Percentiles rank a stretch among this genome's conserved stretches.
Conservation (phyloP, 2,797 vertebrate genomes). For the Sebastes alutus region DNA sequence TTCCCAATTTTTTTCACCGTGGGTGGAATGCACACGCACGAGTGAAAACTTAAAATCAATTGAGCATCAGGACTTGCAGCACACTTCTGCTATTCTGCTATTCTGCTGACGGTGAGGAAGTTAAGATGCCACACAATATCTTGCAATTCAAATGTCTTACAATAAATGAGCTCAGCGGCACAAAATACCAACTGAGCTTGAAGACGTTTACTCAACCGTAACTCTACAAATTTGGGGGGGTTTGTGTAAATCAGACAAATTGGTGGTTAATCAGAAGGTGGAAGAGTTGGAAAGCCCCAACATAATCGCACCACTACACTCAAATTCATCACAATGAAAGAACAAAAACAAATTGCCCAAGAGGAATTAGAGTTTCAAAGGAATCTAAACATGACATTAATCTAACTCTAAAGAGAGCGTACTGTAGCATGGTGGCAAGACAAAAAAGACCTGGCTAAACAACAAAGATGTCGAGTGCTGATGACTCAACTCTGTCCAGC, state of each 20-base stretch:
- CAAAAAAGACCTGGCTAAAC: slow-evolving; percentile 8
- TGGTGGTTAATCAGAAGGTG: slow-evolving; percentile 5
- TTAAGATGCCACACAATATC: slow-evolving; percentile 14
- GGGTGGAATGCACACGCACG: slow-evolving; percentile 6
- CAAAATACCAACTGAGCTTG: slow-evolving; percentile 7
- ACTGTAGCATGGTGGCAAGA: not conserved
- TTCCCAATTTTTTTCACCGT: slow-evolving; percentile 17
- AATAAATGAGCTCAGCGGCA: slow-evolving; percentile 39
- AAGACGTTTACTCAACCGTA: slow-evolving; percentile 15
- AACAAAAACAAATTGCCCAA: not conserved
- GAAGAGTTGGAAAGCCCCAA: not conserved
- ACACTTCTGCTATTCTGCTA: slow-evolving; percentile 56
- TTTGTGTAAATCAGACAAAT: slow-evolving; percentile 23
- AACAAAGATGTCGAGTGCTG: not conserved
- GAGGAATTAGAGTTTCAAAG: not conserved
- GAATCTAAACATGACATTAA: not conserved
- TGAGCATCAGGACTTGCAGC: slow-evolving; percentile 14
- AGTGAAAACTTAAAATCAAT: slow-evolving; percentile 26
- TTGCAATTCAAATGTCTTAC: slow-evolving; percentile 41
- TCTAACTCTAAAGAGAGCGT: not conserved
- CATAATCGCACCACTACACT: not conserved
- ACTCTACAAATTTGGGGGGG: not conserved
- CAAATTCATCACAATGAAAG: not conserved
- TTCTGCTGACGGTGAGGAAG: slow-evolving; percentile 49
- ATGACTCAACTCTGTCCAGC: slow-evolving; percentile 13